Evolutionary conservation across 2,113 vertebrate genomes (phyloP).

Genomic region (Crypturellus undulatus): DNA sequence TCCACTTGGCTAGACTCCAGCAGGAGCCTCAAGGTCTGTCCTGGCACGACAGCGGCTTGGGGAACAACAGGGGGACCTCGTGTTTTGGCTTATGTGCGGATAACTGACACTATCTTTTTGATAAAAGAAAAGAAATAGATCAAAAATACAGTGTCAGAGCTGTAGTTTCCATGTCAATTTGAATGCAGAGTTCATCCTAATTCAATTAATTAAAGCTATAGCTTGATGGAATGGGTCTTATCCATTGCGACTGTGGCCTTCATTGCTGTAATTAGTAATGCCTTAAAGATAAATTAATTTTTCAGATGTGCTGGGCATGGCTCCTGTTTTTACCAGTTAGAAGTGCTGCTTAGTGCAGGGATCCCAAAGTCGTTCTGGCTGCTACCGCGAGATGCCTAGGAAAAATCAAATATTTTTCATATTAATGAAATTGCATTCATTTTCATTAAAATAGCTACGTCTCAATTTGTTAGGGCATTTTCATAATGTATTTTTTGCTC

Average conservation of each 20-base stretch:
- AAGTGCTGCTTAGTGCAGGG: background rate
- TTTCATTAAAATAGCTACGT: background rate
- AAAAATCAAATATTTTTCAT: background rate
- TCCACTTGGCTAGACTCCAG: no score
- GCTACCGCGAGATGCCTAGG: background rate
- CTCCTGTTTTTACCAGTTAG: background rate
- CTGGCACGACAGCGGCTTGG: background rate
- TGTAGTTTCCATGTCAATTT: background rate
- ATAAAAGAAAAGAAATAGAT: accelerated
- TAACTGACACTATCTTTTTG: background rate
- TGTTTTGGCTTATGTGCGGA: background rate
- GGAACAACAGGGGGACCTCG: background rate
- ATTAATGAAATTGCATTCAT: background rate
- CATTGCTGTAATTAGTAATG: background rate
- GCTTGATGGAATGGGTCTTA: background rate
- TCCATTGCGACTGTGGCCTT: background rate
- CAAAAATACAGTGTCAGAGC: background rate
- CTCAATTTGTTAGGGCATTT: background rate
- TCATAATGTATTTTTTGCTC: background rate
- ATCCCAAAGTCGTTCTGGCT: background rate
- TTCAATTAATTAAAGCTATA: background rate
- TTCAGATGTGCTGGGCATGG: background rate
- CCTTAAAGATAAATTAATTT: slow-evolving; percentile 12
- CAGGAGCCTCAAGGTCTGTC: background rate
- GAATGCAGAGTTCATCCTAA: background rate